phyloP scores from a whole-genome alignment of 2,888 invertebrate genomes.

The Fragum fragum region DNA sequence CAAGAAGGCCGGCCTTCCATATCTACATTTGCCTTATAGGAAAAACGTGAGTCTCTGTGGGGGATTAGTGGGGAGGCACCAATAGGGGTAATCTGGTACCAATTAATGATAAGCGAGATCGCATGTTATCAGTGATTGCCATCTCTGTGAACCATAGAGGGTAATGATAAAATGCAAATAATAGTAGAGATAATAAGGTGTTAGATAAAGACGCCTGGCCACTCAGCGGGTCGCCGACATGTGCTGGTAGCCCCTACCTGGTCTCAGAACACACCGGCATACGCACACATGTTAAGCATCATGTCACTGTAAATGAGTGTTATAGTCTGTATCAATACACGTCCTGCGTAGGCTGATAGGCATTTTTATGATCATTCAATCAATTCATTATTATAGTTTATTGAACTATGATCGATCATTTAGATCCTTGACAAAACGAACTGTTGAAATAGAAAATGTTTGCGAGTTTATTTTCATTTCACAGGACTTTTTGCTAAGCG shows the following conservation, averaged over 20 bases:
- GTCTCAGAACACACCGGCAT: slow-evolving; percentile 8
- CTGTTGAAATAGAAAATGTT: too few species aligned
- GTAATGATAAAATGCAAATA: slow-evolving; percentile 12
- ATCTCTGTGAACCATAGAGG: not conserved
- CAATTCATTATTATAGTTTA: not conserved
- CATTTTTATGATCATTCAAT: not conserved
- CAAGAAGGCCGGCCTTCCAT: slow-evolving; percentile 55
- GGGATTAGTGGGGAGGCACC: slow-evolving; percentile 17
- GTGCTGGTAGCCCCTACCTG: slow-evolving; percentile 7
- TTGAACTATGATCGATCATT: not conserved
- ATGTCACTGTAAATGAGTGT: slow-evolving; percentile 28
- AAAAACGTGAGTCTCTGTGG: slow-evolving; percentile 40
- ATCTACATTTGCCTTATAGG: slow-evolving; percentile 68
- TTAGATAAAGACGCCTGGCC: not conserved
- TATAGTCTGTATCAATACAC: slow-evolving; percentile 58
- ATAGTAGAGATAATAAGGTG: not conserved
- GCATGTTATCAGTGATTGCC: not conserved
- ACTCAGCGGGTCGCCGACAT: not conserved
- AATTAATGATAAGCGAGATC: slow-evolving; percentile 5
- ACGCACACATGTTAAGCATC: slow-evolving; percentile 44
- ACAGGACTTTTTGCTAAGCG: too few species aligned
- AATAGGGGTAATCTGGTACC: slow-evolving; percentile 8
- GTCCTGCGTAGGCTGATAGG: slow-evolving; percentile 27
- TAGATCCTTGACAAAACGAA: too few species aligned
- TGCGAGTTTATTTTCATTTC: too few species aligned